phyloP scores from a whole-genome alignment of 1,140 invertebrate genomes.

The Lucilia sericata region DNA sequence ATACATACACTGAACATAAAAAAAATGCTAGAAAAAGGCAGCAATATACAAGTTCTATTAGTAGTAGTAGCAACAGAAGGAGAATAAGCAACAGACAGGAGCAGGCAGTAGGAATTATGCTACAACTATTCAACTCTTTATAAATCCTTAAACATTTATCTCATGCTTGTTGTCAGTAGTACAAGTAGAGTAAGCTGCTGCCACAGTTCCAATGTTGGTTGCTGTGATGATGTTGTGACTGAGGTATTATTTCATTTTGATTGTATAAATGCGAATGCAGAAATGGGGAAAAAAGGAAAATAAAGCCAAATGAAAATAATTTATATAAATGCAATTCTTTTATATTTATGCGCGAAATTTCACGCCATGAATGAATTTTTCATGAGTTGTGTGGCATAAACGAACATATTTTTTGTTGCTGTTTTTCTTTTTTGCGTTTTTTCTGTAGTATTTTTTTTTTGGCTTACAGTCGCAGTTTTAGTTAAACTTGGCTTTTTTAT shows the following conservation, averaged over 20 bases:
- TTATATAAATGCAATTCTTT: constrained; percentile 61
- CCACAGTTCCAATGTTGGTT: background rate
- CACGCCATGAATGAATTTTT: constrained; percentile 68
- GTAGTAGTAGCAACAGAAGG: no score
- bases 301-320: constrained; percentile 7
- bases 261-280: background rate
- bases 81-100: background rate
- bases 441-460: background rate
- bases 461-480: background rate
- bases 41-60: background rate
- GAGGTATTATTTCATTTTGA: constrained; percentile 55
- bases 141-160: background rate
- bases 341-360: constrained; percentile 67
- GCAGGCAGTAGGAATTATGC: background rate
- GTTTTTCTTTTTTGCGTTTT: background rate
- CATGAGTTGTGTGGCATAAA: constrained; percentile 53
- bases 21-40: background rate
- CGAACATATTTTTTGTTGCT: constrained; percentile 1
- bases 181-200: background rate
- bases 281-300: background rate
- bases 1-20: background rate
- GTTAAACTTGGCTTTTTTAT: background rate
- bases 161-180: background rate
- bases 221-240: constrained; percentile 60
- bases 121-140: no score